A percentile compares a stretch with the other conserved stretches of the same genome.
phyloP scores from a whole-genome alignment of 2,888 invertebrate genomes.

The Sicus ferrugineus region DNA sequence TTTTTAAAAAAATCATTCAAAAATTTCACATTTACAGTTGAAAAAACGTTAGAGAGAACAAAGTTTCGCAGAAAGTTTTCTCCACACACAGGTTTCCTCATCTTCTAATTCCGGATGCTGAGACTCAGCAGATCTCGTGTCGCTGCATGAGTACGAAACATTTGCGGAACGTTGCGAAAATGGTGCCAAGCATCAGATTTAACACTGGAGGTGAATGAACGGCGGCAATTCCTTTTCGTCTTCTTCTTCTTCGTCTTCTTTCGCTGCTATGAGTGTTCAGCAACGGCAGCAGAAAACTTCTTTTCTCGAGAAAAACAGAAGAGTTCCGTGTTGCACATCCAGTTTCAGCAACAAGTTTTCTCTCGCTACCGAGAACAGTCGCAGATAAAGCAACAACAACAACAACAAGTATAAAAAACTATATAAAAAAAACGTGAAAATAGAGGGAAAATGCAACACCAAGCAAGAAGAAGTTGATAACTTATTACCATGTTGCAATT shows the following conservation, averaged over 20 bases:
- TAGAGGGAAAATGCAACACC: conserved; percentile 11
- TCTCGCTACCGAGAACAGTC: background rate
- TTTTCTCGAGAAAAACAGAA: background rate
- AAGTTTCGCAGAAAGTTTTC: too few species aligned
- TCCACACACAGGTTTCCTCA: too few species aligned
- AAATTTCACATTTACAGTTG: too few species aligned
- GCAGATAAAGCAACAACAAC: conserved; percentile 17
- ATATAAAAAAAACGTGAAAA: background rate
- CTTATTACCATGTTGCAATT: conserved; percentile 33
- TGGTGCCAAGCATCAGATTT: background rate
- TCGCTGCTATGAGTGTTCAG: background rate
- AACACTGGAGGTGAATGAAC: conserved; percentile 14
- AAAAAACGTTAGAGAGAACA: too few species aligned
- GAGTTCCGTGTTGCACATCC: conserved; percentile 3
- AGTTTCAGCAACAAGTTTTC: conserved; percentile 40
- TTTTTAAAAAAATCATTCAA: too few species aligned
- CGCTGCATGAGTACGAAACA: background rate
- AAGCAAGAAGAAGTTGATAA: conserved; percentile 7
- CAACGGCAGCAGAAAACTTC: conserved; percentile 6
- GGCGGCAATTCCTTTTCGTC: conserved; percentile 6
- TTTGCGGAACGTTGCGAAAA: conserved; percentile 1
- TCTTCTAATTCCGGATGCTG: too few species aligned
- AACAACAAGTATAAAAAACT: conserved; percentile 3
- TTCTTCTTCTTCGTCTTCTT: background rate
- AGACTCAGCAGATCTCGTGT: too few species aligned